Percentiles rank a stretch among this genome's conserved stretches.
Evolutionary conservation across 2,113 vertebrate species (phyloP).

Genomic region (Coreoperca whiteheadi): DNA sequence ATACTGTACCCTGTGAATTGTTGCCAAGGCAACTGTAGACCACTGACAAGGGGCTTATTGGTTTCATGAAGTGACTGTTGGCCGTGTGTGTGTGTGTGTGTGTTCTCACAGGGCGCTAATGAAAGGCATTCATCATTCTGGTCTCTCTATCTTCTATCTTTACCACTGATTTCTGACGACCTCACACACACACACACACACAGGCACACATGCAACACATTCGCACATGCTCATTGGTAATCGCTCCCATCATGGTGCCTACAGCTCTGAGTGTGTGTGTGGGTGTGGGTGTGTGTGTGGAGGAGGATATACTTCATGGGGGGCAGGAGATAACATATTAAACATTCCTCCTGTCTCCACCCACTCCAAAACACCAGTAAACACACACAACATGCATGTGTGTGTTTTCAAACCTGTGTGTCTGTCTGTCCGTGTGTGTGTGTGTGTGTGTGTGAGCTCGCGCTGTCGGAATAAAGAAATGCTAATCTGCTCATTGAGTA

Average conservation of each 20-base stretch:
- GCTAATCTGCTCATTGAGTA: slow-evolving; percentile 81
- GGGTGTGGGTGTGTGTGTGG: slow-evolving; percentile 45
- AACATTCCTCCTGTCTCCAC: slow-evolving; percentile 71
- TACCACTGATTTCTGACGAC: slow-evolving; percentile 68
- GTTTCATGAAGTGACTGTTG: slow-evolving; percentile 92
- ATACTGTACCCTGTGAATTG: slow-evolving; percentile 90
- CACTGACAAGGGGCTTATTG: slow-evolving; percentile 90
- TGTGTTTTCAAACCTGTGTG: background rate
- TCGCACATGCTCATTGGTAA: slow-evolving; percentile 51
- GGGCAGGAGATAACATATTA: slow-evolving; percentile 73
- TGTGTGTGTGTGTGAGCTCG: slow-evolving; percentile 29
- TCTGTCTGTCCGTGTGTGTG: slow-evolving; percentile 13
- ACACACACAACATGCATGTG: slow-evolving; percentile 43
- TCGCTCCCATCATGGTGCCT: slow-evolving; percentile 61
- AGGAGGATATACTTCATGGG: slow-evolving; percentile 57
- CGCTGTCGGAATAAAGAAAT: slow-evolving; percentile 74
- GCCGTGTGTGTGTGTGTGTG: slow-evolving; percentile 48
- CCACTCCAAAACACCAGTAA: slow-evolving; percentile 53
- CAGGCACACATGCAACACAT: slow-evolving; percentile 3
- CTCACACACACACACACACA: slow-evolving; percentile 42
- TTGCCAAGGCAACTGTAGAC: slow-evolving; percentile 95
- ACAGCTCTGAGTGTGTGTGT: slow-evolving; percentile 32
- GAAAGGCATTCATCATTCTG: slow-evolving; percentile 82
- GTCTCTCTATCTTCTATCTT: slow-evolving; percentile 69
- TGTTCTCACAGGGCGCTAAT: slow-evolving; percentile 68